phyloP scores from a whole-genome alignment of 2,888 invertebrate species.

The Drosophila mimetica region DNA sequence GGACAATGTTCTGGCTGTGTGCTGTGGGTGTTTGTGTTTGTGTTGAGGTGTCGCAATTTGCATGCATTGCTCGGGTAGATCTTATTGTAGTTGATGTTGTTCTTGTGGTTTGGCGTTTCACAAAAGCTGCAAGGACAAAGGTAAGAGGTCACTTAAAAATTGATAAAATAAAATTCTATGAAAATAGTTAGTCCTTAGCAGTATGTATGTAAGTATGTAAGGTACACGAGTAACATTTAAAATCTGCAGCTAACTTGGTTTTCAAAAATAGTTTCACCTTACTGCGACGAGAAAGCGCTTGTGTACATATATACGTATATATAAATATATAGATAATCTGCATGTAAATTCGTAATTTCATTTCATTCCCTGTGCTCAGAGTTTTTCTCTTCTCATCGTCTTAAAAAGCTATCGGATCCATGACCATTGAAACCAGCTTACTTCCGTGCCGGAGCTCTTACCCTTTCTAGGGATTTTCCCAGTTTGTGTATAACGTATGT shows the following conservation, averaged over 20 bases:
- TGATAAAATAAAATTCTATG: neutral
- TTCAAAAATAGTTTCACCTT: constrained; percentile 36
- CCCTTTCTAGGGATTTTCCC: neutral
- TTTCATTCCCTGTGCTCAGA: constrained; percentile 37
- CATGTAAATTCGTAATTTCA: constrained; percentile 62
- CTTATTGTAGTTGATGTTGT: constrained; percentile 42
- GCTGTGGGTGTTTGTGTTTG: constrained; percentile 31
- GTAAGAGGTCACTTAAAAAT: constrained; percentile 17
- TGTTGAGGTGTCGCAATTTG: constrained; percentile 54
- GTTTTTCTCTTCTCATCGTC: constrained; percentile 30
- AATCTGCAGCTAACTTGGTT: constrained; percentile 24
- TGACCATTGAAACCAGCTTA: constrained; percentile 25
- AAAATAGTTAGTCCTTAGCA: constrained; percentile 14
- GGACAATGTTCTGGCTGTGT: constrained; percentile 28
- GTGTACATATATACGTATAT: constrained; percentile 16
- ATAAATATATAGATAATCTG: constrained; percentile 26
- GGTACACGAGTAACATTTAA: constrained; percentile 49
- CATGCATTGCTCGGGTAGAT: constrained; percentile 65
- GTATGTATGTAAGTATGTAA: constrained; percentile 27
- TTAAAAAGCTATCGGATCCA: constrained; percentile 30
- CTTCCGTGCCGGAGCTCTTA: neutral
- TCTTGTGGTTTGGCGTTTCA: constrained; percentile 59
- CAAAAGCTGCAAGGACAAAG: constrained; percentile 69
- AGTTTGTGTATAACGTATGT: constrained; percentile 9
- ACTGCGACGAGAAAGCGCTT: constrained; percentile 1